Conservation (phyloP, 1,140 invertebrate genomes). For the Agrypnia vestita region DNA sequence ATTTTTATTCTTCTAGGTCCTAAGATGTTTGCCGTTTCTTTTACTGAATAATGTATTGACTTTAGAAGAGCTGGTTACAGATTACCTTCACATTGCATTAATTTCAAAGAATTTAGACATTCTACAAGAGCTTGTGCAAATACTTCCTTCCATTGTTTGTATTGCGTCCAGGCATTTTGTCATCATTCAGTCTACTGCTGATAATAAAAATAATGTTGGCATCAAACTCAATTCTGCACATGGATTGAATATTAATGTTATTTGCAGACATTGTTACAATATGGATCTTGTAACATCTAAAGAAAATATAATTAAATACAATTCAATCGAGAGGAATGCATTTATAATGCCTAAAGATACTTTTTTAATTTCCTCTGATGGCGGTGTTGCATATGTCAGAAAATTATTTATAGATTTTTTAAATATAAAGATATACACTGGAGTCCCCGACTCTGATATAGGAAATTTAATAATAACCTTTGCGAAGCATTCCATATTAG, state of each 20-base stretch:
- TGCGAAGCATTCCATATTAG: constrained; percentile 67
- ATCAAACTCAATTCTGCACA: constrained; percentile 8
- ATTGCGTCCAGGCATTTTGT: constrained; percentile 49
- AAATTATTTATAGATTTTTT: constrained; percentile 67
- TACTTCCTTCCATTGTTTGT: constrained; percentile 48
- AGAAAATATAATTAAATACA: constrained; percentile 37
- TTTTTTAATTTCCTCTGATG: constrained; percentile 8
- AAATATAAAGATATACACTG: constrained; percentile 64
- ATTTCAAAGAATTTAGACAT: constrained; percentile 44
- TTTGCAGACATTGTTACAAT: constrained; percentile 51
- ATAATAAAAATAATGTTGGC: constrained; percentile 26
- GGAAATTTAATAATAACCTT: constrained; percentile 64
- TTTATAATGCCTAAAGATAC: constrained; percentile 33
- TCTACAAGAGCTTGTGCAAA: constrained; percentile 29
- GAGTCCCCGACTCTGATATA: constrained; percentile 60
- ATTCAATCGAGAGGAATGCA: constrained; percentile 23
- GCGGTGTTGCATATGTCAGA: constrained; percentile 15
- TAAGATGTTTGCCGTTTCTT: constrained; percentile 37
- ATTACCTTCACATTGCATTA: constrained; percentile 51
- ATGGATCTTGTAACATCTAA: constrained; percentile 37
- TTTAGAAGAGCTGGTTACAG: constrained; percentile 29
- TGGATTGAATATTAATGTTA: constrained; percentile 40
- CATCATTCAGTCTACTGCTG: constrained; percentile 29
- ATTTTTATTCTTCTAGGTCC: constrained; percentile 21
- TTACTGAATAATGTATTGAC: constrained; percentile 42